Percentiles rank a stretch among this genome's conserved stretches.
Evolutionary conservation across 2,888 invertebrate species (phyloP).

Genomic region (Ditula angustiorana): DNA sequence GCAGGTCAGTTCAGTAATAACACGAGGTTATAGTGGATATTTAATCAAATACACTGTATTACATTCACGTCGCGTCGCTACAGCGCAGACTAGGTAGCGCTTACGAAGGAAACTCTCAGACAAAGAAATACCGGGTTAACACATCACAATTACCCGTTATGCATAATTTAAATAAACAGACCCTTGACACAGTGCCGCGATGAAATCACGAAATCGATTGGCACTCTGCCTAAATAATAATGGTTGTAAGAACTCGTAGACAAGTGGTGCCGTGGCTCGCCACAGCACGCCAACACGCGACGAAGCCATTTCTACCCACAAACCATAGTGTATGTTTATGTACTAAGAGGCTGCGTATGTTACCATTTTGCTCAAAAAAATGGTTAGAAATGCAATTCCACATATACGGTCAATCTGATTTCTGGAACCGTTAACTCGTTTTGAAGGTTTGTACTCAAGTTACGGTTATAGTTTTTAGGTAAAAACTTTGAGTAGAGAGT

Average conservation of each 20-base stretch:
- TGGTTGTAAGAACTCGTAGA: neutral
- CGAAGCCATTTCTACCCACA: conserved; percentile 7
- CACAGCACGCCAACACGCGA: conserved; percentile 20
- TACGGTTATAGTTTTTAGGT: too few species aligned
- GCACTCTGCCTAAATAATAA: conserved; percentile 56
- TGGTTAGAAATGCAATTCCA: too few species aligned
- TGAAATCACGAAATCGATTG: conserved; percentile 64
- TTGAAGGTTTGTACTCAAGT: too few species aligned
- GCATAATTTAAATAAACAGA: conserved; percentile 44
- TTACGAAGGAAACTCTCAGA: neutral
- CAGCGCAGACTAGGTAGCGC: neutral
- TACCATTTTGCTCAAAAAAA: neutral
- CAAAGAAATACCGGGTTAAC: neutral
- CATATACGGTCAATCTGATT: too few species aligned
- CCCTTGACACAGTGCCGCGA: conserved; percentile 54
- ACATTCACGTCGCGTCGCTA: neutral
- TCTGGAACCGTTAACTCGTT: too few species aligned
- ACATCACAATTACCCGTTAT: neutral
- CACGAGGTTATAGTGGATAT: too few species aligned
- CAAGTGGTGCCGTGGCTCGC: neutral
- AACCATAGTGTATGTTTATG: neutral
- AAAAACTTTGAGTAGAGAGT: too few species aligned
- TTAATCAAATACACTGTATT: too few species aligned
- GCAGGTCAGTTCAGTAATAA: too few species aligned
- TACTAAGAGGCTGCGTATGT: neutral